Evolutionary conservation across 2,797 vertebrate species (phyloP), one percentile per base, ranked within the genome.

Genomic region (Halcyon smyrnensis): DNA sequence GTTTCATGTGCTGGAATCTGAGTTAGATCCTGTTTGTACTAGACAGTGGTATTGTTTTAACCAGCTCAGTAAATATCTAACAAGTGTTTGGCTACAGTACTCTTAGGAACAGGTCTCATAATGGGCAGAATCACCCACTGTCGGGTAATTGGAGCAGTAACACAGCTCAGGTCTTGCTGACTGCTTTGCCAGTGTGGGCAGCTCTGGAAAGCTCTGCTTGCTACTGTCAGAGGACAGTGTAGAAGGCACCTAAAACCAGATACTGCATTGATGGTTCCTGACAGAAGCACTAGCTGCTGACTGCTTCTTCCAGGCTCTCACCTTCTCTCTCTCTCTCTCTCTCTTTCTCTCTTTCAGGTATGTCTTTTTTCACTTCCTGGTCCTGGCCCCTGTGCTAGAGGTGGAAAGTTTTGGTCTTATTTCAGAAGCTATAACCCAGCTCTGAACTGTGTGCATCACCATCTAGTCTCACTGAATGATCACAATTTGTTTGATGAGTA

Each of bases 31-130:
- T 63, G 9, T 5, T 25, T 32, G 0, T 41, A 25, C 1, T 3
- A 30, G 13, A 43, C 9, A 24, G 23, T 8, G 12, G 3, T 18
- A 8, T 8, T 37, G 5, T 41, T 85, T 67, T 32, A 74, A 60
- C 6, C 28, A 36, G 4, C 19, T 81, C 51, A 37, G n/a, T 25
- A n/a, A 37, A 32, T 23, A 15, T 32, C 32, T 53, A 48, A 54
- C 41, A 41, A 28, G 19, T 1, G 4, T 43, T 70, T 41, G 7
- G 25, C n/a, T 1, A 0, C 45, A 16, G 30, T 3, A 12, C 12
- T 37, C 17, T 21, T 39, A 43, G 18, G 37, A 13, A 34, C 6
- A 50, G 12, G 1, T 8, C 36, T 43, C 0, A 0, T 19, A 46
- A 21, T 0, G 2, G 73, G n/a, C 76, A 88, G 68, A 90, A 15